Conservation (phyloP, 2,888 invertebrate genomes). For the Bellardia pandia region DNA sequence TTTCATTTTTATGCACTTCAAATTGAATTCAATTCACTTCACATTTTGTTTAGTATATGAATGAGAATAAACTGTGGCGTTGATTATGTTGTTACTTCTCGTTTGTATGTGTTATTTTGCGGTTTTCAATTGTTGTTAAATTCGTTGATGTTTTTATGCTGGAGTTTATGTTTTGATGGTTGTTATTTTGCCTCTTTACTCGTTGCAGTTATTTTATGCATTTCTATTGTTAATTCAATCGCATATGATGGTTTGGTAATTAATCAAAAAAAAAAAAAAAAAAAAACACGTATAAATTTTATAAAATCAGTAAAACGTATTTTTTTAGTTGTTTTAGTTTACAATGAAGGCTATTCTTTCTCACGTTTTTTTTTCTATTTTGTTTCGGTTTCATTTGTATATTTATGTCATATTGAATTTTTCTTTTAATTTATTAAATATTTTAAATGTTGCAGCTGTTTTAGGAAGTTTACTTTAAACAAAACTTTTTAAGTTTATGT, state of each 20-base stretch:
- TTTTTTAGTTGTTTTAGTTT: conserved; percentile 1
- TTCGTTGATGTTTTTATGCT: conserved; percentile 26
- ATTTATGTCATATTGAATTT: conserved; percentile 35
- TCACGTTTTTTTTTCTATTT: conserved; percentile 29
- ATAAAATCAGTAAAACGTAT: conserved; percentile 13
- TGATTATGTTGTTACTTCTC: conserved; percentile 48
- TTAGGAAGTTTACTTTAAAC: conserved; percentile 24
- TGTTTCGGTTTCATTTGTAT: background rate
- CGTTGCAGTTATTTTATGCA: conserved; percentile 30
- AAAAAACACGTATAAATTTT: conserved; percentile 38
- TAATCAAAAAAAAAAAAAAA: conserved; percentile 36
- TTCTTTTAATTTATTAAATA: conserved; percentile 49
- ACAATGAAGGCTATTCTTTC: conserved; percentile 43
- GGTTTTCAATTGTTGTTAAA: conserved; percentile 38
- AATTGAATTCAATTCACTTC: conserved; percentile 31
- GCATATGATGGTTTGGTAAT: conserved; percentile 53
- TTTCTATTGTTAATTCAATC: conserved; percentile 52
- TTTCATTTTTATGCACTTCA: conserved; percentile 15
- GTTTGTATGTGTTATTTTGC: conserved; percentile 22
- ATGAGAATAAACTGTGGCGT: conserved; percentile 41
- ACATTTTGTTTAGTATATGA: background rate
- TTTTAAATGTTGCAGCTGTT: conserved; percentile 58
- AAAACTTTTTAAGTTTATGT: conserved; percentile 53
- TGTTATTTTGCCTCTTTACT: conserved; percentile 5
- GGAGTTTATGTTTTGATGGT: conserved; percentile 39